Conservation (phyloP, 2,113 vertebrate genomes). For the Ictidomys tridecemlineatus region DNA sequence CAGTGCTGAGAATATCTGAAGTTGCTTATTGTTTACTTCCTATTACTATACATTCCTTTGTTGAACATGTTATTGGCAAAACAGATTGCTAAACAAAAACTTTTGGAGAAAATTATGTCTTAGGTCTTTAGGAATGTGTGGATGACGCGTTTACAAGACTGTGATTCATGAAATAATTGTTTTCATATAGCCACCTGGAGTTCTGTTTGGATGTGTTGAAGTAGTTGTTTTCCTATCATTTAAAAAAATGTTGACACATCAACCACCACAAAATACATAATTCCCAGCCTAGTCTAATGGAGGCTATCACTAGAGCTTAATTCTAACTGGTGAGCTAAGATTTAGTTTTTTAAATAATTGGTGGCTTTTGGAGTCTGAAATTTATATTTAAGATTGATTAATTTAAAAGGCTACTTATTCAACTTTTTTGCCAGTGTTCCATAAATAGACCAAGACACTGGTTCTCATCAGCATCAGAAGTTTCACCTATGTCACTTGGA, state of each 20-base stretch:
- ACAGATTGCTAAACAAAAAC: constrained; percentile 10
- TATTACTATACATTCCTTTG: neutral
- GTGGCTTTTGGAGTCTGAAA: constrained; percentile 1
- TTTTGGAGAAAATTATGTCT: constrained; percentile 16
- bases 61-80: neutral
- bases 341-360: constrained; percentile 39
- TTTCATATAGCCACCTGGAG: neutral
- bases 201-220: neutral
- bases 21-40: neutral
- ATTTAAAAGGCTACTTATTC: neutral
- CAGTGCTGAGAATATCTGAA: neutral
- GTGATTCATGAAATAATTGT: constrained; percentile 25
- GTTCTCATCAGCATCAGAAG: neutral
- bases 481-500: neutral
- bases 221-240: constrained; percentile 39
- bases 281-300: neutral
- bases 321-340: neutral
- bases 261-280: neutral
- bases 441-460: neutral
- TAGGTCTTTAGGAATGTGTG: neutral
- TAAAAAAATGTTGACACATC: neutral
- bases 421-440: neutral
- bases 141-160: neutral
- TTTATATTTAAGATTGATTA: neutral
- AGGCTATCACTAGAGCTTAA: neutral